Conservation (phyloP, 2,797 vertebrate species). For the Melanotaenia nigrans region DNA sequence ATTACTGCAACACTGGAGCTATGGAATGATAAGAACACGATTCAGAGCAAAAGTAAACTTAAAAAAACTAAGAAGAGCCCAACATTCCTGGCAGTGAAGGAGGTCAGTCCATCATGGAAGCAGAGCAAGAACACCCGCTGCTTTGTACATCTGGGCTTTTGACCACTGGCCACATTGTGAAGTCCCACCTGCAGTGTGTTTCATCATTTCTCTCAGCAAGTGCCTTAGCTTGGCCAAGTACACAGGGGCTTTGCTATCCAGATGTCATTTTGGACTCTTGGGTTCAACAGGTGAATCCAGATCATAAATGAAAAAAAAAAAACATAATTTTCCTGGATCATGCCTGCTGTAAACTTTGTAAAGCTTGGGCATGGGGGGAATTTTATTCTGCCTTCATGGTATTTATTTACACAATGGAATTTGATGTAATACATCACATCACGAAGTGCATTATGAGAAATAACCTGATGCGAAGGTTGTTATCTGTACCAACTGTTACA, state of each 20-base stretch:
- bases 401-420: slow-evolving; percentile 49
- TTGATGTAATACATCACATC: slow-evolving; percentile 39
- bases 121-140: slow-evolving; percentile 63
- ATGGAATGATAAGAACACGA: not conserved
- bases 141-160: slow-evolving; percentile 76
- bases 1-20: slow-evolving; percentile 11
- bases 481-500: slow-evolving; percentile 68
- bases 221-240: slow-evolving; percentile 58
- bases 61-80: slow-evolving; percentile 58
- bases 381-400: slow-evolving; percentile 41
- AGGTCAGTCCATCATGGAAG: slow-evolving; percentile 70
- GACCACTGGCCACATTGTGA: slow-evolving; percentile 77
- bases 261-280: slow-evolving; percentile 69
- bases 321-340: slow-evolving; percentile 23
- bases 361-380: slow-evolving; percentile 21
- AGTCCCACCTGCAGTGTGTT: slow-evolving; percentile 76
- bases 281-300: slow-evolving; percentile 75
- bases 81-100: slow-evolving; percentile 72
- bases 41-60: slow-evolving; percentile 27
- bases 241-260: slow-evolving; percentile 67
- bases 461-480: slow-evolving; percentile 62
- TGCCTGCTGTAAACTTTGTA: slow-evolving; percentile 28
- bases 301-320: slow-evolving; percentile 33
- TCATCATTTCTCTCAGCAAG: slow-evolving; percentile 79
- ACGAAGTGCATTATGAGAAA: slow-evolving; percentile 52